Base-by-base conservation (phyloP, 2,888 invertebrate genomes). In the Drosophila greeni region DNA sequence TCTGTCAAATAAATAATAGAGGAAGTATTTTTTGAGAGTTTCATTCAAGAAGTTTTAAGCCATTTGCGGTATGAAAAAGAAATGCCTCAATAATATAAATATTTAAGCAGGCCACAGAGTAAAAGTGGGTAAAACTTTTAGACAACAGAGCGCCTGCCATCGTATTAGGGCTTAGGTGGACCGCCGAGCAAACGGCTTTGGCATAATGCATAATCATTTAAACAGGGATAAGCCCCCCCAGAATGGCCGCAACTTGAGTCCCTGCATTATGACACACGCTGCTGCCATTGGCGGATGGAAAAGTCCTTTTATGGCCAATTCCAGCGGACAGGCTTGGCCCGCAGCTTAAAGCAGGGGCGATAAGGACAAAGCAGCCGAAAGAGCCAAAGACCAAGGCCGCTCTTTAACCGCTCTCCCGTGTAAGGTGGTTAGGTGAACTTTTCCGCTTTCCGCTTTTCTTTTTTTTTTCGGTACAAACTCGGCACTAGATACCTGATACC, bases 141-240 rank as follows among this genome's bases (percentile, higher is more conserved):
- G 64, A 29, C 55, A 78, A 65, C 64, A 73, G 18, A 26, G 12
- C 11, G 3, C 24, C 33, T 29, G 29, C 36, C 31, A 20, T 34
- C 45, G 40, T 37, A 62, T 37, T 60, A 62, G 56, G 58, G 37
- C 51, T 51, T 33, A 47, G 45, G 34, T 40, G 23, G 39, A 40
- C 33, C 59, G 29, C 43, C 23, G 20, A 59, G 62, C 58, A 66
- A 74, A 62, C 29, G 70, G 60, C 82, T 76, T 76, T 43, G 69
- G 65, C 68, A 77, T 80, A 79, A 84, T 79, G 66, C 80, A 80
- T 76, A 76, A 82, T 80, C 84, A 82, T 82, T 82, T 82, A 74
- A 76, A 82, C 69, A 77, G 68, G 82, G 70, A 77, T 77, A 70
- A 69, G 68, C 47, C 47, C 54, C 42, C 45, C 24, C 40, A 29